phyloP scores from a whole-genome alignment of 2,113 vertebrate genomes.

The Podiceps cristatus region DNA sequence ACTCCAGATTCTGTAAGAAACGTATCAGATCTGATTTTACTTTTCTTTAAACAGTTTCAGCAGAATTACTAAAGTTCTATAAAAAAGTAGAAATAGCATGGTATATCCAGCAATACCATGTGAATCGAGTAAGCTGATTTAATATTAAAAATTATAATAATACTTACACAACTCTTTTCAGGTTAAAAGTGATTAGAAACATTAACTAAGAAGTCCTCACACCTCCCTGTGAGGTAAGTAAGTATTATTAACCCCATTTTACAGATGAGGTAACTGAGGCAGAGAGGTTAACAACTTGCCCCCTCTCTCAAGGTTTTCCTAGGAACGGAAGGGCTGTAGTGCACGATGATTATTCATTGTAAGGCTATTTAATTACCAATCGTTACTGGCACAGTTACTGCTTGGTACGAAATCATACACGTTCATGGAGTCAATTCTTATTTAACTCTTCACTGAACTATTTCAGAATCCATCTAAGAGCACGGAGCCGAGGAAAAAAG shows the following conservation, averaged over 20 bases:
- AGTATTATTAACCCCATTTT: neutral
- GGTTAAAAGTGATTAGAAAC: conserved; percentile 52
- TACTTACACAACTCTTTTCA: conserved; percentile 46
- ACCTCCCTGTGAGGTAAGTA: neutral
- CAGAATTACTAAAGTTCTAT: conserved; percentile 70
- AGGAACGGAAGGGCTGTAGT: conserved; percentile 32
- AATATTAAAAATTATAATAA: conserved; percentile 49
- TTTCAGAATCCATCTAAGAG: neutral
- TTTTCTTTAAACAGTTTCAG: conserved; percentile 22
- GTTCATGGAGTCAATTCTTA: neutral
- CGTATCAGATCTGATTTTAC: neutral
- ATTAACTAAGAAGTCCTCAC: neutral
- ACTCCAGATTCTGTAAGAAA: conserved; percentile 43
- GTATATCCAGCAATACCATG: conserved; percentile 36
- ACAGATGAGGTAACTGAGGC: conserved; percentile 44
- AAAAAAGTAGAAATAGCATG: conserved; percentile 78
- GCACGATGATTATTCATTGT: neutral
- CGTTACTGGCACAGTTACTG: neutral
- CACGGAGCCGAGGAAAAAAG: neutral
- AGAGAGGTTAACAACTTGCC: neutral
- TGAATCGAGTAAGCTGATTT: conserved; percentile 8
- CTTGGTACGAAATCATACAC: neutral
- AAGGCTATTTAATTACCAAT: conserved; percentile 42
- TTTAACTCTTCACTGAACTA: neutral
- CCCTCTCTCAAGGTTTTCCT: neutral